Conservation (phyloP, 2,888 invertebrate genomes). For the Aradus depressus region DNA sequence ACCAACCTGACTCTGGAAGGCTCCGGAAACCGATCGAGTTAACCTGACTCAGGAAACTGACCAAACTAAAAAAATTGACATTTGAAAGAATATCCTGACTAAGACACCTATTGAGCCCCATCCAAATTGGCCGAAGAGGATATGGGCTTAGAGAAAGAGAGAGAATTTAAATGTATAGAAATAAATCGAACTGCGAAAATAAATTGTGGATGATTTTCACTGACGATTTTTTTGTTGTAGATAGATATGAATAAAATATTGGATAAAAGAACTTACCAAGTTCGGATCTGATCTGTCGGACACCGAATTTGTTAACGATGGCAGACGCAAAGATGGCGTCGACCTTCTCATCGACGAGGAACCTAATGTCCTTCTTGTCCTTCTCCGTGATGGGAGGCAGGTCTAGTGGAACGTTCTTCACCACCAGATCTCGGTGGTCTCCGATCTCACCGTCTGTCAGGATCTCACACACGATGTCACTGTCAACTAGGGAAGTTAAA, state of each 20-base stretch:
- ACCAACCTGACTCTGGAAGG: too few relatives aligned
- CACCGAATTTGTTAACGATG: conserved; percentile 27
- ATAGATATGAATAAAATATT: not conserved
- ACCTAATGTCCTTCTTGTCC: conserved; percentile 41
- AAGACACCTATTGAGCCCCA: too few relatives aligned
- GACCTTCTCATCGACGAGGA: conserved; percentile 31
- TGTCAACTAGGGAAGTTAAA: conserved; percentile 35
- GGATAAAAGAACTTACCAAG: conserved; percentile 26
- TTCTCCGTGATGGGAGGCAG: conserved; percentile 37
- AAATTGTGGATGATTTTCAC: too few relatives aligned
- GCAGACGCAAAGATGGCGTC: conserved; percentile 35
- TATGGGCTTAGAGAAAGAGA: too few relatives aligned
- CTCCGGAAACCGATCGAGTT: too few relatives aligned
- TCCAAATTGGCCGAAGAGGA: too few relatives aligned
- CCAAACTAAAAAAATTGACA: too few relatives aligned
- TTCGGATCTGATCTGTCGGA: conserved; percentile 30
- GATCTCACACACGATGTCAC: conserved; percentile 44
- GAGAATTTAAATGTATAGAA: too few relatives aligned
- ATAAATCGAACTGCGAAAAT: too few relatives aligned
- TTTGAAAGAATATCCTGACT: too few relatives aligned
- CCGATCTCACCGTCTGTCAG: conserved; percentile 44
- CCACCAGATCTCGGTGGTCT: conserved; percentile 43
- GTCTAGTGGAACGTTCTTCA: conserved; percentile 43
- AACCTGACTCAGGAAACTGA: too few relatives aligned
- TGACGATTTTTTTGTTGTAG: too few relatives aligned